Evolutionary conservation across 2,888 invertebrate species (phyloP), one percentile per base, ranked within the genome.

Genomic region (Sturmia bella): DNA sequence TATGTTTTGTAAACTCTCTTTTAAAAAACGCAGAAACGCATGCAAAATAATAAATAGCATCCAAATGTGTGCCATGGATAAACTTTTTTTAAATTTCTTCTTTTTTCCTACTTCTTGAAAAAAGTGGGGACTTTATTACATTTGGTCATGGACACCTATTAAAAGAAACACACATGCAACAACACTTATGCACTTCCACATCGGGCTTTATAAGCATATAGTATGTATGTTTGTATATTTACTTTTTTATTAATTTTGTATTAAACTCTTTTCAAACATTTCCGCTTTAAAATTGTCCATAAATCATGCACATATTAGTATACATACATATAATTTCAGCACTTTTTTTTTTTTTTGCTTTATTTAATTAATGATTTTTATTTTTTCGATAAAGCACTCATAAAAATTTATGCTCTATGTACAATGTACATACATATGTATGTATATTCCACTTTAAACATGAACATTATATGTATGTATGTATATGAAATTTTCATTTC

Each of bases 401-500:
- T 50, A 32, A 13, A 75, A 75, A 68, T 75, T 57, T 73, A 54
- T 76, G 52, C 64, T 69, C 19, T 45, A 64, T 77, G 66, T 72
- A 57, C 32, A 77, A 61, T 7, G 56, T 37, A 45, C 37, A 21
- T 41, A 64, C 24, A 59, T 64, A 52, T 64, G 72, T 52, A 68
- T 37, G 61, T 61, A 37, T 66, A 79, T 81, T 81, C 73, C 66
- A 77, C 75, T 66, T 54, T 66, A 52, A 61, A 24, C 50, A 61
- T 73, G 39, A 48, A 77, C 56, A 82, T 63, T 11, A 43, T 43
- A 41, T 59, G 41, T 41, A 41, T 37, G 27, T 64, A 50, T 73
- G 50, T 77, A 77, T 68, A 69, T 75, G 37, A 74, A 66, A 81
- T 68, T 69, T 85, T 85, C 77, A 84, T 87, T 81, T 81, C 83